Evolutionary conservation across 2,888 invertebrate genomes (phyloP).

Genomic region (Eumerus sabulonum): DNA sequence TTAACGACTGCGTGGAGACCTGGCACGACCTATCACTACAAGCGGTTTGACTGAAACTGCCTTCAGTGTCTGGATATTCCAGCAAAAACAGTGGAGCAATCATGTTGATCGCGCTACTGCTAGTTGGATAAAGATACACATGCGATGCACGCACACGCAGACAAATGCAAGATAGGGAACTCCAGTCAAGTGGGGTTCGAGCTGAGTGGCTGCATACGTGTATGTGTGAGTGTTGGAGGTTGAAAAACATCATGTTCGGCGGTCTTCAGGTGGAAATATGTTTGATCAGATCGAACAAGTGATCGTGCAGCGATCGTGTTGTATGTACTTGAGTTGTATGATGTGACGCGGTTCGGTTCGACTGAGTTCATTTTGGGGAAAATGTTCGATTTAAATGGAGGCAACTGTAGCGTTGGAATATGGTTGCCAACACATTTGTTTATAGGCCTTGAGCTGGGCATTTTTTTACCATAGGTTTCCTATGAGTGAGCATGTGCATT

Average conservation of each 20-base stretch:
- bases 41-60: conserved; percentile 62
- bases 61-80: conserved; percentile 53
- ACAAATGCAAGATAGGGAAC: background rate
- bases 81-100: conserved; percentile 30
- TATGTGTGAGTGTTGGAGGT: conserved; percentile 21
- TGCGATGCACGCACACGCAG: conserved; percentile 28
- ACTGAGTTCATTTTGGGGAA: background rate
- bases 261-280: conserved; percentile 57
- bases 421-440: conserved; percentile 1
- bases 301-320: conserved; percentile 14
- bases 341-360: background rate
- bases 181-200: too few species aligned
- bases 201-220: background rate
- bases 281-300: conserved; percentile 35
- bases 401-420: background rate
- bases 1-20: too few species aligned
- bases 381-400: conserved; percentile 6
- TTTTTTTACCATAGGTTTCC: too few species aligned
- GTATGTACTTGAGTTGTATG: conserved; percentile 13
- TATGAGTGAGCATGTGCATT: too few species aligned
- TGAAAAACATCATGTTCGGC: conserved; percentile 14
- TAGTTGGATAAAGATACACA: conserved; percentile 24
- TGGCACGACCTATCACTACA: conserved; percentile 62
- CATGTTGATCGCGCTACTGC: conserved; percentile 15
- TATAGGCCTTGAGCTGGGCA: background rate